These are phyloP conservation scores for Hylia prasina DNA, from an alignment of 2,113 vertebrate genomes.

Conservation along the genomic window DNA sequence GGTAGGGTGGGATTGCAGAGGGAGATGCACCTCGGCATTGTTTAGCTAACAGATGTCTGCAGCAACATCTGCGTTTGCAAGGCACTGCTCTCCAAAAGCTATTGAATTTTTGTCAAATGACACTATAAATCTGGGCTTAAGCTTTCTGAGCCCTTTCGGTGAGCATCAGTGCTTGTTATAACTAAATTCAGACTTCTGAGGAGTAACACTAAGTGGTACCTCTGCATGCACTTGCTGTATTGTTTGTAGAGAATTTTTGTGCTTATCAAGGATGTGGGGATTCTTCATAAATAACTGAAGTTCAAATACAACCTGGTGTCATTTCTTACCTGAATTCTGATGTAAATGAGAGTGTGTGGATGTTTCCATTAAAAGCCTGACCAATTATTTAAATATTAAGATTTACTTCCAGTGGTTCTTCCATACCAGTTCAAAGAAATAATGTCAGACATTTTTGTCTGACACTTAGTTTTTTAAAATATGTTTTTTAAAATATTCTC, in stretches of 20 bases:
- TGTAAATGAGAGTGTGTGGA: neutral
- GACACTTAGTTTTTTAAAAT: neutral
- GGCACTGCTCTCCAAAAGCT: neutral
- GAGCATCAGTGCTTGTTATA: neutral
- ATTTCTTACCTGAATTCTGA: neutral
- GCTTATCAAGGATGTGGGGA: neutral
- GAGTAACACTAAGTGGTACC: neutral
- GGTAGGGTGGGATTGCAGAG: neutral
- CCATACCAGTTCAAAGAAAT: neutral
- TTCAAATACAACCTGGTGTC: neutral
- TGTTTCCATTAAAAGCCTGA: neutral
- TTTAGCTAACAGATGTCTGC: conserved; percentile 32
- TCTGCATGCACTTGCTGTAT: neutral
- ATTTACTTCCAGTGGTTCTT: neutral
- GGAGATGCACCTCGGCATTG: conserved; percentile 13
- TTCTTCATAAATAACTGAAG: neutral
- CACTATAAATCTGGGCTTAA: neutral
- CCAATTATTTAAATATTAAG: neutral
- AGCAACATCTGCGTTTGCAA: neutral
- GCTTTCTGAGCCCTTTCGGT: neutral
- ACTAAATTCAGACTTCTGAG: neutral
- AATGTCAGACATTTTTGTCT: neutral
- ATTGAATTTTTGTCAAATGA: neutral
- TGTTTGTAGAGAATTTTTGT: neutral
- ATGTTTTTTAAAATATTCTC: no score